Evolutionary conservation across 92 coral and sea anemone genomes (phyloP).

Genomic region (Virgularia gustaviana): DNA sequence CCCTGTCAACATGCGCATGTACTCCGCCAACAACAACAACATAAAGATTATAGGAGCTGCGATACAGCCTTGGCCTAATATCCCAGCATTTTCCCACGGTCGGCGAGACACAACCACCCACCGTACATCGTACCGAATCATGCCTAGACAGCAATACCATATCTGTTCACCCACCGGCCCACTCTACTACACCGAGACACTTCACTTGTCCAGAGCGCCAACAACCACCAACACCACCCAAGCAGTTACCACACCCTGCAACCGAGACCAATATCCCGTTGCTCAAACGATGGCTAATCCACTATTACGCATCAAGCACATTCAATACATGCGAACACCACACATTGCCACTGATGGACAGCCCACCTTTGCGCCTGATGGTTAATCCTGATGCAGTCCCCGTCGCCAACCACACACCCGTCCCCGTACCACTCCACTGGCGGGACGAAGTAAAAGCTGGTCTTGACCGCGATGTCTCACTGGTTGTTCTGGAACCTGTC

Average conservation of each 20-base stretch:
- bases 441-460: slow-evolving; percentile 20
- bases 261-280: slow-evolving; percentile 32
- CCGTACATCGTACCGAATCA: too few species aligned
- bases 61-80: slow-evolving; percentile 50
- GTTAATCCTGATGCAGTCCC: slow-evolving; percentile 50
- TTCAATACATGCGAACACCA: slow-evolving; percentile 54
- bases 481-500: slow-evolving; percentile 37
- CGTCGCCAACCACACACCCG: slow-evolving; percentile 55
- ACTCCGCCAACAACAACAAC: slow-evolving; percentile 62
- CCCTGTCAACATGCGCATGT: slow-evolving; percentile 59
- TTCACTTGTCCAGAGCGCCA: slow-evolving; percentile 39
- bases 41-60: slow-evolving; percentile 59
- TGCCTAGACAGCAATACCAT: too few species aligned
- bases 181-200: too few species aligned
- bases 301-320: slow-evolving; percentile 19
- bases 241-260: slow-evolving; percentile 26
- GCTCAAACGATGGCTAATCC: slow-evolving; percentile 52
- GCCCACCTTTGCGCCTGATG: slow-evolving; percentile 35
- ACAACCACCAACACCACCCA: slow-evolving; percentile 19
- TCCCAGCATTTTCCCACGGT: slow-evolving; percentile 42
- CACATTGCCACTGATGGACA: slow-evolving; percentile 52
- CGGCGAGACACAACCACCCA: slow-evolving; percentile 39
- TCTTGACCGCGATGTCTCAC: slow-evolving; percentile 35
- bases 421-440: slow-evolving; percentile 44
- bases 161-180: too few species aligned